Conservation (phyloP, 2,888 invertebrate species). For the Antheraea yamamai region DNA sequence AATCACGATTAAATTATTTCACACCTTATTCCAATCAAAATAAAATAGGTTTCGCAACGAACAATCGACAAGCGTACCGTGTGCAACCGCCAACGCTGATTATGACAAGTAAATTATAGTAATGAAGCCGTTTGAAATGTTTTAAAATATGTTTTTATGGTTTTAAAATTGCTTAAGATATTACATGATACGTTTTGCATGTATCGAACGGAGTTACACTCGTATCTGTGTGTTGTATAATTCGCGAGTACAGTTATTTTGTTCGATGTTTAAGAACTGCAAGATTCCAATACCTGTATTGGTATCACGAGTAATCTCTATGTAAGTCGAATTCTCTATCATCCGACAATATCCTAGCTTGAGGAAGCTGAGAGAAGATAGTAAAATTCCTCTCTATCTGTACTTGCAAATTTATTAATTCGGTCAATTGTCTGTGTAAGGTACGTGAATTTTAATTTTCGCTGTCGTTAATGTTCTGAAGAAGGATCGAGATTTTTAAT, state of each 20-base stretch:
- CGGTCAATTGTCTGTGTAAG: no score
- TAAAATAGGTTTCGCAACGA: neutral
- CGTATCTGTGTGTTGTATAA: neutral
- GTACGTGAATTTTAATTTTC: no score
- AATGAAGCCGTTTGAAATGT: conserved; percentile 56
- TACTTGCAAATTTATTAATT: no score
- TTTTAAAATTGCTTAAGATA: conserved; percentile 40
- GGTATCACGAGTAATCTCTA: neutral
- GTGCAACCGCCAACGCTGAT: conserved; percentile 61
- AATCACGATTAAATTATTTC: conserved; percentile 10
- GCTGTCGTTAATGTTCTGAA: no score
- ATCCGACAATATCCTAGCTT: neutral
- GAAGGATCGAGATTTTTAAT: no score
- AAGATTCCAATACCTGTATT: neutral
- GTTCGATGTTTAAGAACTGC: neutral
- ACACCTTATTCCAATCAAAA: neutral
- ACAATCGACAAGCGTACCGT: conserved; percentile 49
- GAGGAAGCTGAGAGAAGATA: no score
- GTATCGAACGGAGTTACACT: conserved; percentile 21
- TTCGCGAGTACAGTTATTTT: conserved; percentile 15
- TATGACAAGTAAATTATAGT: conserved; percentile 61
- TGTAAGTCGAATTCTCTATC: no score
- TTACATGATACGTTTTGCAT: conserved; percentile 33
- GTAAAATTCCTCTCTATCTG: no score
- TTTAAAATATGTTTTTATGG: conserved; percentile 48